phyloP scores from a whole-genome alignment of 2,888 invertebrate species.

The Melanchra persicariae region DNA sequence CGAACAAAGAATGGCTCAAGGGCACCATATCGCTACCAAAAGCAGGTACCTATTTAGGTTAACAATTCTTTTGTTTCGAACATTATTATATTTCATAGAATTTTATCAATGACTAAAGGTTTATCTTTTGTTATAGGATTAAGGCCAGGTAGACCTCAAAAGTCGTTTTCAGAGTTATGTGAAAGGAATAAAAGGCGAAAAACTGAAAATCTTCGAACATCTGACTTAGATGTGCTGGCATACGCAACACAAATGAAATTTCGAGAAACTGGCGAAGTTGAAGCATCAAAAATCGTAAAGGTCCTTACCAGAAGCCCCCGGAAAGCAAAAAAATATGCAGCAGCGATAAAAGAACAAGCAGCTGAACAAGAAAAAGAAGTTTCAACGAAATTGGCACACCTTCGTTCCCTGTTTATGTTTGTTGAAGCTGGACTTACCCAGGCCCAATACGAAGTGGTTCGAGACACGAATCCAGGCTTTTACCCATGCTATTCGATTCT shows the following conservation, averaged over 20 bases:
- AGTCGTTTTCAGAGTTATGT: constrained; percentile 38
- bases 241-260: constrained; percentile 54
- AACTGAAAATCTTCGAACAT: constrained; percentile 46
- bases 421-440: background rate
- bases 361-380: constrained; percentile 36
- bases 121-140: constrained; percentile 32
- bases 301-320: constrained; percentile 41
- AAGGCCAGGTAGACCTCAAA: constrained; percentile 43
- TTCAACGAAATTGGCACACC: constrained; percentile 32
- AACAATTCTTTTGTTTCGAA: constrained; percentile 23
- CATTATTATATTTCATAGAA: constrained; percentile 21
- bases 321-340: constrained; percentile 43
- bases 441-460: background rate
- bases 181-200: constrained; percentile 46
- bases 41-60: constrained; percentile 34
- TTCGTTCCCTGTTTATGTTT: constrained; percentile 12
- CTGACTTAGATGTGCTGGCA: constrained; percentile 35
- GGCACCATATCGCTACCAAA: constrained; percentile 31
- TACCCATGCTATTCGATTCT: constrained; percentile 41
- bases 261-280: constrained; percentile 42
- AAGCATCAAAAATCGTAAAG: constrained; percentile 53
- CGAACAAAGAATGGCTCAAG: constrained; percentile 37
- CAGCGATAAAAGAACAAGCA: constrained; percentile 38
- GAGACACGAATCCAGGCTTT: constrained; percentile 10
- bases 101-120: constrained; percentile 20